Evolutionary conservation across 2,797 vertebrate genomes (phyloP).

Genomic region (Gallinago stenura): DNA sequence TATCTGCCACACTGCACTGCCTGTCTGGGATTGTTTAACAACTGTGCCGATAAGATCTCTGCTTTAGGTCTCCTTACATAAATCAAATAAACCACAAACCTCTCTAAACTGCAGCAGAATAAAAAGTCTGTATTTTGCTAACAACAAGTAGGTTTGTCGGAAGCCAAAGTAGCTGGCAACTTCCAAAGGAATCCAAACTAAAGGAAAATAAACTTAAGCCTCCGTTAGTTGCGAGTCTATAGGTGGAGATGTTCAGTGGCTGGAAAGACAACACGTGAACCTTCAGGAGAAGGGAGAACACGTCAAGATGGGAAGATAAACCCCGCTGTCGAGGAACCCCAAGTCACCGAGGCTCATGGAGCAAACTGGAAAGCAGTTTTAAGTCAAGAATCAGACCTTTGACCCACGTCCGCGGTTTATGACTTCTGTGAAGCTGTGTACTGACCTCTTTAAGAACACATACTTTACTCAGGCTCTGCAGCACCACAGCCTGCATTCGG

Average conservation of each 20-base stretch:
- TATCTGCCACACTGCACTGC: not conserved
- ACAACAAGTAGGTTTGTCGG: not conserved
- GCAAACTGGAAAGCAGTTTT: not conserved
- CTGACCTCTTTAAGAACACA: not conserved
- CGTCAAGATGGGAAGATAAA: not conserved
- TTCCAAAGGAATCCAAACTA: not conserved
- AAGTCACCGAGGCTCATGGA: not conserved
- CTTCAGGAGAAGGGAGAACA: not conserved
- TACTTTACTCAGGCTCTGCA: not conserved
- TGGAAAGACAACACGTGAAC: not conserved
- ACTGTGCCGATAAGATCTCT: not conserved
- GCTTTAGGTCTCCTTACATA: not conserved
- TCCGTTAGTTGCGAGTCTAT: not conserved
- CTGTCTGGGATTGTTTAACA: not conserved
- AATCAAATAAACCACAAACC: constrained; percentile 40
- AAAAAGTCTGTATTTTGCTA: not conserved
- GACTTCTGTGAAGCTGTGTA: not conserved
- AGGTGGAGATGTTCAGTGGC: not conserved
- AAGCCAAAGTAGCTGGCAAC: not conserved
- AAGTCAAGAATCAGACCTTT: not conserved
- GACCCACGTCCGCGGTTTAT: not conserved
- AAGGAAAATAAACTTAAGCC: constrained; percentile 26
- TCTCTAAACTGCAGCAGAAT: not conserved
- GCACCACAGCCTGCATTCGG: not conserved
- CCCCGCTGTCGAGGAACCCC: not conserved